Evolutionary conservation across 1,140 invertebrate genomes (phyloP), one percentile per base, ranked within the genome.

Genomic region (Philotrypesis tridentata): DNA sequence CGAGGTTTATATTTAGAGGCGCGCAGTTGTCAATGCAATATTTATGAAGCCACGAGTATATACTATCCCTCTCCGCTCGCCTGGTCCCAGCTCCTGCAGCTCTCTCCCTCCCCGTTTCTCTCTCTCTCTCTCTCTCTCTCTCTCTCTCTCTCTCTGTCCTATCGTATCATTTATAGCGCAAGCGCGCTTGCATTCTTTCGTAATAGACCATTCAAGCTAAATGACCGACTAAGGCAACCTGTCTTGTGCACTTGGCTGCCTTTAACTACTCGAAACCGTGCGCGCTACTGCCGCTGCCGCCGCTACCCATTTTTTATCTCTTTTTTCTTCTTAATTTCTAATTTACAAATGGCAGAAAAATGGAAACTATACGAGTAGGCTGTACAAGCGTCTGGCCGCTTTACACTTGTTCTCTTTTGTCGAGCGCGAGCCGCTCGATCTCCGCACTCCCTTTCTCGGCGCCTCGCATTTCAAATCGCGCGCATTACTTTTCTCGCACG

Each of bases 141-240:
- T 65, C 9, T 17, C 61, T 40, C 33, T 72, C 37, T 27, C 21
- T 68, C 27, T 63, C 14, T 65, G 72, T 40, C 40, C 55, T 65
- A 48, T 80, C 61, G 70, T 80, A 67, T 80, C 71, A 80, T 74
- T 80, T 80, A 68, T 60, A 75, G 61, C 40, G 14, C 70, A 12
- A 48, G 55, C 60, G 37, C n/a, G n/a, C n/a, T n/a, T 2, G 37
- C 23, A 77, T 82, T 77, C 80, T 82, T 77, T 82, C 80, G 80
- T 63, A 82, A 82, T 77, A 71, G 74, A 77, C 43, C 65, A 82
- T 77, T 76, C 65, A 71, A 77, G 68, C 67, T 63, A 82, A 82
- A 82, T 77, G 74, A 82, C 73, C 80, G 80, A 77, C 74, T 82
- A 82, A 77, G 80, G 74, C 17, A 82, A 63, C 73, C 74, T 71